These are phyloP conservation scores for Anguilla megastoma DNA, from an alignment of 2,797 vertebrate genomes.

Conservation along the genomic window DNA sequence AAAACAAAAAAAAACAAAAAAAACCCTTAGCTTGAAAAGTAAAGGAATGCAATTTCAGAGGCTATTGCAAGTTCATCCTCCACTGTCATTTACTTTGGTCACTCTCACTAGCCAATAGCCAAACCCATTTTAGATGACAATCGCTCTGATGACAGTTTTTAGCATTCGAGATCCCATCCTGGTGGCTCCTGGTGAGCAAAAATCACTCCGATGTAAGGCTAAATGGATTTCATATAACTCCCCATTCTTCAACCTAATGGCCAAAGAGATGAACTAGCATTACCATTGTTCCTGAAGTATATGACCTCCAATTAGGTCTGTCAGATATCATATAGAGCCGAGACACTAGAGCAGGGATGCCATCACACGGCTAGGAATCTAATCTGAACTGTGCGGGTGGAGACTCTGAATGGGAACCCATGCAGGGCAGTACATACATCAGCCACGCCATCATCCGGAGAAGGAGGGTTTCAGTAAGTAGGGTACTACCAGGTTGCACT, in stretches of 20 bases:
- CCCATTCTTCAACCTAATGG: background rate
- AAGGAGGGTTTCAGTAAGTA: background rate
- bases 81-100: background rate
- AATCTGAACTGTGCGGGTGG: background rate
- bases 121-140: background rate
- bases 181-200: background rate
- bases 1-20: background rate
- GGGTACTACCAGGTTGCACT: background rate
- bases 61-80: background rate
- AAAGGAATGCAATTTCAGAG: background rate
- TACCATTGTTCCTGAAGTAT: background rate
- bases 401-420: background rate
- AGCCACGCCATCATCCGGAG: background rate
- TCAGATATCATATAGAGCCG: background rate
- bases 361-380: background rate
- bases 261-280: background rate
- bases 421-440: background rate
- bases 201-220: background rate
- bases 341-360: background rate
- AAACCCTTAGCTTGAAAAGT: slow-evolving; percentile 1
- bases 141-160: background rate
- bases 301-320: background rate
- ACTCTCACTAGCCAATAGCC: background rate
- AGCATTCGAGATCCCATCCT: background rate
- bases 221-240: background rate